Evolutionary conservation across 2,888 invertebrate species (phyloP).

Genomic region (Leptothorax acervorum): DNA sequence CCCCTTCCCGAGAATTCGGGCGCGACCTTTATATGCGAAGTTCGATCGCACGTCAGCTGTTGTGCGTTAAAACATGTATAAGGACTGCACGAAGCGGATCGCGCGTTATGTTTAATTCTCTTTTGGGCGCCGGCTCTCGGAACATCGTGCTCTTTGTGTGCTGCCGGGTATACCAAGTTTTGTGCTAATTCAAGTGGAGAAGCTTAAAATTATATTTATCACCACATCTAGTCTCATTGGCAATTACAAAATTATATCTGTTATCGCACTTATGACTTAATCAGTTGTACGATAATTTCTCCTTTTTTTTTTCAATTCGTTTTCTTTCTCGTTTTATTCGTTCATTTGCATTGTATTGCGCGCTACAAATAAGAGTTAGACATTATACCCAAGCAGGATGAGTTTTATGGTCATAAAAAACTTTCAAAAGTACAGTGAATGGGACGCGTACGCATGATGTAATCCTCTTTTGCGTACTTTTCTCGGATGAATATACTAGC

Average conservation of each 20-base stretch:
- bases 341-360: not conserved
- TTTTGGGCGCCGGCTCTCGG: not conserved
- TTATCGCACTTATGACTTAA: not conserved
- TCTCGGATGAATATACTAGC: conserved; percentile 53
- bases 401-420: conserved; percentile 41
- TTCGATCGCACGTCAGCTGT: conserved; percentile 49
- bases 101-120: conserved; percentile 15
- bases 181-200: not conserved
- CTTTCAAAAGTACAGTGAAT: conserved; percentile 54
- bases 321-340: not conserved
- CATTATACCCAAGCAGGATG: conserved; percentile 30
- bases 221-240: not conserved
- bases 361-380: conserved; percentile 22
- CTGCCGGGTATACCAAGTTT: not conserved
- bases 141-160: not conserved
- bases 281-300: conserved; percentile 8
- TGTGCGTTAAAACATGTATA: conserved; percentile 36
- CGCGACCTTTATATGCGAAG: conserved; percentile 38
- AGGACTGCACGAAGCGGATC: not conserved
- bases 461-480: conserved; percentile 55
- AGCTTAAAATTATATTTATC: not conserved
- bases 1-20: conserved; percentile 33
- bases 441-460: conserved; percentile 46
- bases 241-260: not conserved
- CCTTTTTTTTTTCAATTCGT: not conserved